Evolutionary conservation across 2,888 invertebrate genomes (phyloP), one percentile per base, ranked within the genome.

Genomic region (Amphimallon solstitiale): DNA sequence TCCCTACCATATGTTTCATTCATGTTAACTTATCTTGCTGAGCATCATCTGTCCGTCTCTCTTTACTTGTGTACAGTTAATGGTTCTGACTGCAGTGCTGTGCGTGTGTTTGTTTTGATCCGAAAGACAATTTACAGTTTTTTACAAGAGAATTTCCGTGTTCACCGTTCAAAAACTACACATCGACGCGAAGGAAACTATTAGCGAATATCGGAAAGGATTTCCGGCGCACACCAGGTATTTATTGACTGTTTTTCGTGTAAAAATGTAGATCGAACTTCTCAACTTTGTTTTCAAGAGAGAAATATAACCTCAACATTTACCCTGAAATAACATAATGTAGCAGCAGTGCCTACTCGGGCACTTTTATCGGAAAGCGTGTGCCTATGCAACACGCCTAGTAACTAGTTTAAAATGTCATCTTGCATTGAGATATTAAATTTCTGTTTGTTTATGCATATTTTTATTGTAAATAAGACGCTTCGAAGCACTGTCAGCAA

Each of bases 1-100:
- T 64, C 59, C 60, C 64, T 60, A 59, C 67, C 67, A 67, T 48
- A 51, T 45, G 68, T 69, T 79, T 78, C 79, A 78, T 79, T 80
- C 79, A 79, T 77, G 69, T 64, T 69, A 63, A 72, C 74, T 76
- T 76, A 77, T 77, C 78, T 77, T 72, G 68, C 72, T 72, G 72
- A 77, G 78, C 77, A 75, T 74, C 75, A 73, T 74, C 71, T 68
- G 63, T n/a, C 73, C 70, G 71, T 78, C 78, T 77, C 74, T 75
- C 73, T 78, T 74, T 74, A 75, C 72, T 73, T 75, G 74, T 73
- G 71, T 72, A 70, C 72, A 71, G 74, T 75, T 72, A 66, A 73
- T 70, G 70, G 72, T 69, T 69, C 67, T 69, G 66, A 68, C 66
- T 67, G 69, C 67, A 68, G 75, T 72, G 73, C 70, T 72, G 73